A percentile compares a stretch with the other conserved stretches of the same genome.
Evolutionary conservation across 1,140 invertebrate genomes (phyloP).

Genomic region (Neocloeon triangulifer): DNA sequence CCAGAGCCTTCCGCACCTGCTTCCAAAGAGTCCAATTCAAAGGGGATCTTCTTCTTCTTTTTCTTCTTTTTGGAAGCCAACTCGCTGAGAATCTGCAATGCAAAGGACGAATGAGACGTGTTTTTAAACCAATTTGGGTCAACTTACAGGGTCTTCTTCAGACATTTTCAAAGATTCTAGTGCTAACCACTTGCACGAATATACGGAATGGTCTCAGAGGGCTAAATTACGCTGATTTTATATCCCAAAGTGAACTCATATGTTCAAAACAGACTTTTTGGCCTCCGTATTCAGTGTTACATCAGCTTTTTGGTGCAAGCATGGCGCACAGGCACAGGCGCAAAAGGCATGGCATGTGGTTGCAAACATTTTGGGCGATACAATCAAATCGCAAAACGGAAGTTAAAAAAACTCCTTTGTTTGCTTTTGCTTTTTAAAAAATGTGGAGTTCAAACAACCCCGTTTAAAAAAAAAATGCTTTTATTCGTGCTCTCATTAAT

Average conservation of each 20-base stretch:
- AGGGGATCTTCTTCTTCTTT: slow-evolving; percentile 89
- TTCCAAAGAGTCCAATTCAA: slow-evolving; percentile 65
- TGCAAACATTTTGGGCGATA: too few species aligned
- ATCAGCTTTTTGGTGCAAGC: slow-evolving; percentile 1
- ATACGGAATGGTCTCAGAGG: not conserved
- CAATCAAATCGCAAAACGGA: too few species aligned
- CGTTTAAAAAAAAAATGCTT: too few species aligned
- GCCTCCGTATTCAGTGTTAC: too few species aligned
- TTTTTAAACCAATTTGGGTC: not conserved
- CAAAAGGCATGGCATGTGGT: too few species aligned
- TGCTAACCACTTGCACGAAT: slow-evolving; percentile 1
- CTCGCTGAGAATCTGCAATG: not conserved
- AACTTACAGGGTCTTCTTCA: slow-evolving; percentile 14
- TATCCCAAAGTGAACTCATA: not conserved
- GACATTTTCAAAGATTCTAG: slow-evolving; percentile 11
- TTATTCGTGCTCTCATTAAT: too few species aligned
- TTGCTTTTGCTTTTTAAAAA: too few species aligned
- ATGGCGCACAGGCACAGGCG: too few species aligned
- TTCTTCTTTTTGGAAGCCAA: slow-evolving; percentile 49
- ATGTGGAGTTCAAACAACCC: too few species aligned
- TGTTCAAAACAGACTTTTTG: not conserved
- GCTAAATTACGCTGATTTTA: not conserved
- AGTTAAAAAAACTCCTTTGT: too few species aligned
- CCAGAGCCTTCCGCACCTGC: slow-evolving; percentile 21
- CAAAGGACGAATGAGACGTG: not conserved